Percentiles rank a stretch among this genome's conserved stretches.
These are phyloP conservation scores for Onthophagus taurus DNA, from an alignment of 1,140 invertebrate species.

Conservation along the genomic window DNA sequence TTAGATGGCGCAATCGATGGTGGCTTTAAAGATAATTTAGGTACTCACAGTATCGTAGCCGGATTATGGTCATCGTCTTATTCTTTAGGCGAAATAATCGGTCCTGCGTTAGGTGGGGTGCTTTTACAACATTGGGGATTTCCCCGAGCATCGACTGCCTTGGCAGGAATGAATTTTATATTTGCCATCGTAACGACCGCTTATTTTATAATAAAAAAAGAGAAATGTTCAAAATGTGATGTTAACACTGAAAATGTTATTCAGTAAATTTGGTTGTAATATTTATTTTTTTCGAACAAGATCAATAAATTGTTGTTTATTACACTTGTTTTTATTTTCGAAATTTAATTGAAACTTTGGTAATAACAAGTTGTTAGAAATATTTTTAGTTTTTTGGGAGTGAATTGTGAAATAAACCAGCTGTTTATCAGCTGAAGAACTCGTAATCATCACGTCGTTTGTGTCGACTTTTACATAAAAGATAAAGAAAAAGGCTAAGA, in stretches of 20 bases:
- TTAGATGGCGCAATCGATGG: conserved; percentile 55
- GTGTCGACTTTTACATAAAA: too few species aligned
- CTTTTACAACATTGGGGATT: conserved; percentile 56
- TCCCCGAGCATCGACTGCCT: conserved; percentile 51
- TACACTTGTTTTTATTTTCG: too few species aligned
- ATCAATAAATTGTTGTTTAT: too few species aligned
- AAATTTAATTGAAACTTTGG: too few species aligned
- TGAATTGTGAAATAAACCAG: too few species aligned
- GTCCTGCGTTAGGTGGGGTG: conserved; percentile 57
- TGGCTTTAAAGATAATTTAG: conserved; percentile 53
- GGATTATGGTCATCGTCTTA: conserved; percentile 67
- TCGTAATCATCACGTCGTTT: too few species aligned
- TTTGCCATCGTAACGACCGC: not conserved
- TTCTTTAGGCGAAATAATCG: conserved; percentile 64
- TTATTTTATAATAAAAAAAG: conserved; percentile 2
- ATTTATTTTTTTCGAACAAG: too few species aligned
- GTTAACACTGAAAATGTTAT: not conserved
- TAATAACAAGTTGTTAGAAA: too few species aligned
- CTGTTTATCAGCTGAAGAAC: too few species aligned
- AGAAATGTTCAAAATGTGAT: not conserved
- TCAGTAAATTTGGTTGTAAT: not conserved
- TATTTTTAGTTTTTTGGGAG: too few species aligned
- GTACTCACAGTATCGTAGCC: conserved; percentile 61
- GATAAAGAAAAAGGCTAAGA: too few species aligned
- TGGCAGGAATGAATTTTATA: conserved; percentile 36